Evolutionary conservation across 92 coral and sea anemone species (phyloP).

Genomic region (Plumapathes pennacea): DNA sequence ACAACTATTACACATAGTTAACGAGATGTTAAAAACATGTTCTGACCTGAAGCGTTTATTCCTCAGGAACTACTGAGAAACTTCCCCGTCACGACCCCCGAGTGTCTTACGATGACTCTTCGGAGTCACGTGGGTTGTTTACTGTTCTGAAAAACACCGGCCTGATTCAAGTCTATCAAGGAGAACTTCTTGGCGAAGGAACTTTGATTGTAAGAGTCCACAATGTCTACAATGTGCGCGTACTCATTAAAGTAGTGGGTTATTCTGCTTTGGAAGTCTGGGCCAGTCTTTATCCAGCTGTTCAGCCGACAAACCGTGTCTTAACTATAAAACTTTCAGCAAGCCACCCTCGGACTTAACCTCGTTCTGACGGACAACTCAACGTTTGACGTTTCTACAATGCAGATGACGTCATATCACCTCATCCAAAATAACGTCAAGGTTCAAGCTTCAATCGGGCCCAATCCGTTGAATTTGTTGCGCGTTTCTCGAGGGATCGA

Average conservation of each 20-base stretch:
- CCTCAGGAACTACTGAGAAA: slow-evolving; percentile 27
- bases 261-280: slow-evolving; percentile 18
- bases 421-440: slow-evolving; percentile 39
- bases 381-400: slow-evolving; percentile 39
- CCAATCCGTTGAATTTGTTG: slow-evolving; percentile 28
- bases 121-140: slow-evolving; percentile 57
- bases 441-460: slow-evolving; percentile 36
- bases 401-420: slow-evolving; percentile 41
- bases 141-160: slow-evolving; percentile 15
- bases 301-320: slow-evolving; percentile 13
- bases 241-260: slow-evolving; percentile 47
- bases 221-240: slow-evolving; percentile 54
- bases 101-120: slow-evolving; percentile 53
- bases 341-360: slow-evolving; percentile 31
- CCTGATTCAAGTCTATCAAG: slow-evolving; percentile 36
- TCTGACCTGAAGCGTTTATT: neutral
- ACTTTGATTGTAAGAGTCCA: slow-evolving; percentile 52
- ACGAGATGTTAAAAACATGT: too few relatives aligned
- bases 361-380: slow-evolving; percentile 56
- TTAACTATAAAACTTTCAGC: slow-evolving; percentile 46
- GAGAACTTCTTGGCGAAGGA: slow-evolving; percentile 55
- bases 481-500: slow-evolving; percentile 25
- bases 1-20: too few relatives aligned
- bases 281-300: slow-evolving; percentile 35
- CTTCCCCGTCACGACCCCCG: slow-evolving; percentile 43